Percentiles rank a stretch among this genome's conserved stretches.
These are phyloP conservation scores for Rhynchotus rufescens DNA, from an alignment of 2,797 vertebrate species.

Conservation along the genomic window DNA sequence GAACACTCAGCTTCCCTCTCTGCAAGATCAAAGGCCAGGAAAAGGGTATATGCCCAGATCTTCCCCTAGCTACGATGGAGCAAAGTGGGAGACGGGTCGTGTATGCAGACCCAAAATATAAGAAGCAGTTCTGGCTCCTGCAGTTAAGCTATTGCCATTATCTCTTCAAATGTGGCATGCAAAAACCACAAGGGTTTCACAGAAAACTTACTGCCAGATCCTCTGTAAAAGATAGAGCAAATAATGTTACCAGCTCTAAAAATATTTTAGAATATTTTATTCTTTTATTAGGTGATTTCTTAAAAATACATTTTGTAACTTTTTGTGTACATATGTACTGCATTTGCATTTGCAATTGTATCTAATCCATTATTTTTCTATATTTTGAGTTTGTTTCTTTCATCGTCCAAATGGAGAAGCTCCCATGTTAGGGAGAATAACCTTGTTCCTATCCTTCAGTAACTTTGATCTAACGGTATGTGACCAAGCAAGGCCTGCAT, in stretches of 20 bases:
- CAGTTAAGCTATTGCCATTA: not conserved
- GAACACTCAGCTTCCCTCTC: not conserved
- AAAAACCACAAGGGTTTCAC: not conserved
- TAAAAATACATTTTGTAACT: not conserved
- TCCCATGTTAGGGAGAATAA: not conserved
- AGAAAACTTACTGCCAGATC: not conserved
- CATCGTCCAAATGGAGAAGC: not conserved
- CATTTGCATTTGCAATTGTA: not conserved
- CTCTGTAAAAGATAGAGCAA: not conserved
- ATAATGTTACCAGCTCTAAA: not conserved
- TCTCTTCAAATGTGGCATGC: not conserved
- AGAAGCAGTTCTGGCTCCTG: not conserved
- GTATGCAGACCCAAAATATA: rapidly evolving
- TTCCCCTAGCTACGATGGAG: not conserved
- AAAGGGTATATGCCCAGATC: not conserved
- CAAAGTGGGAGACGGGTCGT: not conserved
- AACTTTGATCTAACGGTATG: not conserved
- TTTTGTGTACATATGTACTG: not conserved
- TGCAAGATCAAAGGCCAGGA: not conserved
- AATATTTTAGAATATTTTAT: not conserved
- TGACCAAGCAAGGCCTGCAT: not conserved
- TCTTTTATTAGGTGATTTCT: not conserved
- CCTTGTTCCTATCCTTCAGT: not conserved
- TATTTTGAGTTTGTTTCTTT: not conserved
- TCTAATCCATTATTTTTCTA: not conserved